A percentile compares a stretch with the other conserved stretches of the same genome.
Evolutionary conservation across 2,888 invertebrate genomes (phyloP).

Genomic region (Stomorhina lunata): DNA sequence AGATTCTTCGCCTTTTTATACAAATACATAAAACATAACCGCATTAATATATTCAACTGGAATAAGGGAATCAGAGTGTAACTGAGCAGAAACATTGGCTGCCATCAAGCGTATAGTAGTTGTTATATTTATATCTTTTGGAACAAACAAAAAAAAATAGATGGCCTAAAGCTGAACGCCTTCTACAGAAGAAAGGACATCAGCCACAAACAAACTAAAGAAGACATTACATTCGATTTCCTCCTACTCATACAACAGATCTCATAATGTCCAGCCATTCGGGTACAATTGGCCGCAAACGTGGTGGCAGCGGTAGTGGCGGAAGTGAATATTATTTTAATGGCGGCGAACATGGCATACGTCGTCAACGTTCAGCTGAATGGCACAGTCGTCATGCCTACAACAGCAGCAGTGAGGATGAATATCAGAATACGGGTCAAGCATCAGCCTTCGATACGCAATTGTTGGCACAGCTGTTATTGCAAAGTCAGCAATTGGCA

Average conservation of each 20-base stretch:
- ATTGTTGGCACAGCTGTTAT: conserved; percentile 82
- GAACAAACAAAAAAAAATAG: too few relatives aligned
- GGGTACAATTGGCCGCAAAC: conserved; percentile 80
- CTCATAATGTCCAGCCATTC: conserved; percentile 80
- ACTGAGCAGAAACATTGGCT: conserved; percentile 58
- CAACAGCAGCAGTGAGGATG: conserved; percentile 82
- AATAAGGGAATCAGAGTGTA: conserved; percentile 52
- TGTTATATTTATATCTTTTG: conserved; percentile 5
- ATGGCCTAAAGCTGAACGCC: conserved; percentile 61
- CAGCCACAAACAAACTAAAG: conserved; percentile 2
- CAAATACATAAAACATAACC: conserved; percentile 40
- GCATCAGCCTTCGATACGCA: conserved; percentile 81
- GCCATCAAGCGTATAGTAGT: conserved; percentile 42
- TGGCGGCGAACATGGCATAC: conserved; percentile 77
- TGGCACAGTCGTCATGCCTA: conserved; percentile 82
- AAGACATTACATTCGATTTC: conserved; percentile 26
- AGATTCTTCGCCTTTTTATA: too few relatives aligned
- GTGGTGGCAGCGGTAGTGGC: conserved; percentile 76
- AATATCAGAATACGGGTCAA: conserved; percentile 80
- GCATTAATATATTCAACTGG: conserved; percentile 39
- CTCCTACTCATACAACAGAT: conserved; percentile 20
- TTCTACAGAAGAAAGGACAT: conserved; percentile 7
- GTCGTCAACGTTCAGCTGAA: conserved; percentile 82
- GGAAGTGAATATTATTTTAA: conserved; percentile 76
- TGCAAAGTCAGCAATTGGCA: conserved; percentile 83